Conservation (phyloP, 2,797 vertebrate species). For the Leontopithecus rosalia region DNA sequence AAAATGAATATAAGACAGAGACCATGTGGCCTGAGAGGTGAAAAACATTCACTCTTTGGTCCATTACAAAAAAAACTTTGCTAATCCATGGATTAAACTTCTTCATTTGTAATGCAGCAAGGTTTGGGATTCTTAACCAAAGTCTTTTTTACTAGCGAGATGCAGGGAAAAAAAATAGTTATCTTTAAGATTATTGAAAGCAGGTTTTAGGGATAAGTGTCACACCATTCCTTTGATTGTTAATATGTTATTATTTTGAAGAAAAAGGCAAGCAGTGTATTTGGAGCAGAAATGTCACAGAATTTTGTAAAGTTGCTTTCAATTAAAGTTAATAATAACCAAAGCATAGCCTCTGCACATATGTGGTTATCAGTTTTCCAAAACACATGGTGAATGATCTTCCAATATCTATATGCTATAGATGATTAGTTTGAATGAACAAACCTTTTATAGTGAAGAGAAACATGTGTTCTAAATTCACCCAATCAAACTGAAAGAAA, state of each 20-base stretch:
- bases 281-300: neutral
- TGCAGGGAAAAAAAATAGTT: neutral
- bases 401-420: neutral
- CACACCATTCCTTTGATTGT: neutral
- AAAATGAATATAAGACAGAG: neutral
- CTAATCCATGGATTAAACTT: neutral
- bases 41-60: neutral
- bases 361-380: neutral
- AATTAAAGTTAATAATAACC: neutral
- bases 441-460: neutral
- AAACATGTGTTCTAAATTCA: neutral
- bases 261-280: neutral
- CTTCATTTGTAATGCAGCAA: neutral
- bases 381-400: neutral
- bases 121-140: neutral
- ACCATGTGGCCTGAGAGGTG: neutral
- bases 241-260: neutral
- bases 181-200: constrained; percentile 29
- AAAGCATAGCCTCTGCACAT: neutral
- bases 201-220: neutral
- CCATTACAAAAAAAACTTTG: neutral
- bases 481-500: neutral
- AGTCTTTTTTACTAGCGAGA: neutral
- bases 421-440: neutral
- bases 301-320: neutral